Percentiles rank a stretch among this genome's conserved stretches.
phyloP scores from a whole-genome alignment of 2,888 invertebrate genomes.

The Andrena trimmerana region DNA sequence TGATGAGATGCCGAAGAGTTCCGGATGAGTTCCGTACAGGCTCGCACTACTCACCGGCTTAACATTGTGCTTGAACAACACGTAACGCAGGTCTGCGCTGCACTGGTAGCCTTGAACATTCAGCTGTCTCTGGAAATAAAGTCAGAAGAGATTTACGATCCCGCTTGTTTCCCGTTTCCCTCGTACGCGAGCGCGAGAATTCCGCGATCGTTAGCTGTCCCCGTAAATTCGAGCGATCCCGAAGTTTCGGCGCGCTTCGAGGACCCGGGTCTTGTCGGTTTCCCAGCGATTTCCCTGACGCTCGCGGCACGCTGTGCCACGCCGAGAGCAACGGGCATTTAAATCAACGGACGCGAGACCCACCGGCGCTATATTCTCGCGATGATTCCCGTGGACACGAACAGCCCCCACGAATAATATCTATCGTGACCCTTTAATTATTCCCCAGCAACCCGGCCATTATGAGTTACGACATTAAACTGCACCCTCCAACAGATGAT shows the following conservation, averaged over 20 bases:
- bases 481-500: neutral
- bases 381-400: neutral
- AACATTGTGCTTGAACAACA: conserved; percentile 95
- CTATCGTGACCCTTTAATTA: conserved; percentile 33
- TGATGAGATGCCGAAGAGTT: neutral
- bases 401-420: conserved; percentile 9
- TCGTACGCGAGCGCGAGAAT: neutral
- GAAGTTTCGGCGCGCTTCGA: neutral
- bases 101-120: conserved; percentile 95
- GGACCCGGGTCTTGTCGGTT: neutral
- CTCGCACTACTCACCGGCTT: conserved; percentile 90
- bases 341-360: neutral
- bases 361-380: neutral
- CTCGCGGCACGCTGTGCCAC: neutral
- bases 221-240: neutral
- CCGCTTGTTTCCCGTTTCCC: conserved; percentile 20
- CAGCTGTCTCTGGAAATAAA: conserved; percentile 90
- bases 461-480: conserved; percentile 22
- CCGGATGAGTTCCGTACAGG: neutral
- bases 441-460: neutral
- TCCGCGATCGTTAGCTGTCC: conserved; percentile 13
- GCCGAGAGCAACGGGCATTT: neutral
- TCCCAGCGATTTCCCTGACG: neutral
- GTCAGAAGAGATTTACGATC: conserved; percentile 35
- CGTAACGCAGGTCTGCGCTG: conserved; percentile 94